Percentiles rank a stretch among this genome's conserved stretches.
These are phyloP conservation scores for Hydraecia micacea DNA, from an alignment of 2,888 invertebrate species.

Conservation along the genomic window DNA sequence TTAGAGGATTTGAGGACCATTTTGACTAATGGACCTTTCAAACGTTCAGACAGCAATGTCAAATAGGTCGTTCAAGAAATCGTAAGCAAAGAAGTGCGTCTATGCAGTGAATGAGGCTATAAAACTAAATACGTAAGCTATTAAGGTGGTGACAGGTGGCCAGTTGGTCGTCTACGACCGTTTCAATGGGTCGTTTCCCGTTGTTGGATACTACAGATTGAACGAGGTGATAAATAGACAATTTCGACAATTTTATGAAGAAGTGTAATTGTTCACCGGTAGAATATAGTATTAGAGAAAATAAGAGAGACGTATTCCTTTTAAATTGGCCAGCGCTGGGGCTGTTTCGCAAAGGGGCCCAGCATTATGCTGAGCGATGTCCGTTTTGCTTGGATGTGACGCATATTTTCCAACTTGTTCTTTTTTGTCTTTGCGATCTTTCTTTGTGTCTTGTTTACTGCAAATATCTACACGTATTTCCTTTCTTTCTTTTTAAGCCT, in stretches of 20 bases:
- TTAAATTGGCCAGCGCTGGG: neutral
- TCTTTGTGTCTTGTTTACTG: too few relatives aligned
- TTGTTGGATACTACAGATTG: slow-evolving; percentile 18
- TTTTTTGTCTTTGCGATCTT: too few relatives aligned
- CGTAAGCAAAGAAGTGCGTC: slow-evolving; percentile 2
- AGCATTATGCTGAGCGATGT: too few relatives aligned
- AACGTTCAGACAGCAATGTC: neutral
- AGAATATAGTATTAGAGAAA: neutral
- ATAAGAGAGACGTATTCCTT: neutral
- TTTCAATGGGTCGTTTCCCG: slow-evolving; percentile 52
- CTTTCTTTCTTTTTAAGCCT: too few relatives aligned
- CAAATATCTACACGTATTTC: too few relatives aligned
- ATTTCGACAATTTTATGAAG: slow-evolving; percentile 10
- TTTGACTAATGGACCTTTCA: neutral
- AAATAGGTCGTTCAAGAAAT: neutral
- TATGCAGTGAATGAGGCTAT: slow-evolving; percentile 20
- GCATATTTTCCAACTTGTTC: too few relatives aligned
- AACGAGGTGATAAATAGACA: slow-evolving; percentile 26
- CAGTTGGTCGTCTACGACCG: slow-evolving; percentile 36
- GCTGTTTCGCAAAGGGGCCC: neutral
- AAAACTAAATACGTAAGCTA: slow-evolving; percentile 41
- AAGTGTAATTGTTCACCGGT: slow-evolving; percentile 12
- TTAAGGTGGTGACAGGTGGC: slow-evolving; percentile 50
- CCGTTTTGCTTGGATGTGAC: too few relatives aligned
- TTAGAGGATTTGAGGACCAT: neutral